phyloP scores from a whole-genome alignment of 1,140 invertebrate genomes.

The Condylostylus longicornis region DNA sequence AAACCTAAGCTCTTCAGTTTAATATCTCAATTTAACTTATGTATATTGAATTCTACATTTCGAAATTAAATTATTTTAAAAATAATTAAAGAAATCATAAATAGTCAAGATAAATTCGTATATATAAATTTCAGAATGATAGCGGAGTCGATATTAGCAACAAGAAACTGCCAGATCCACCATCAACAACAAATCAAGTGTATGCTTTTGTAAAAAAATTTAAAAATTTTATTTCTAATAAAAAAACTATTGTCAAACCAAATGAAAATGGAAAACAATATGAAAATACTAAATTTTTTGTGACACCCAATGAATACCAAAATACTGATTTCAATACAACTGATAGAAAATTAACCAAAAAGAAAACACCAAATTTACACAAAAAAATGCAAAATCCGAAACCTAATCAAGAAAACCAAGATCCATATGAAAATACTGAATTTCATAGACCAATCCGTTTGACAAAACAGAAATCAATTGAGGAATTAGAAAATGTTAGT shows the following conservation, averaged over 20 bases:
- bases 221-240: constrained; percentile 40
- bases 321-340: background rate
- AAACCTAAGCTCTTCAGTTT: background rate
- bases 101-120: constrained; percentile 1
- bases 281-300: background rate
- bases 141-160: constrained; percentile 37
- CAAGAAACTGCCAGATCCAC: constrained; percentile 40
- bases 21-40: too few relatives aligned
- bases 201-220: constrained; percentile 39
- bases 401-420: constrained; percentile 1
- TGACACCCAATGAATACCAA: constrained; percentile 1
- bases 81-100: constrained; percentile 1
- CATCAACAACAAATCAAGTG: constrained; percentile 34
- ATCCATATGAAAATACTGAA: constrained; percentile 18
- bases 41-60: too few relatives aligned
- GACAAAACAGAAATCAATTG: too few relatives aligned
- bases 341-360: constrained; percentile 5
- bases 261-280: background rate
- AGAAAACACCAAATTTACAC: constrained; percentile 2
- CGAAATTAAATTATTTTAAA: too few relatives aligned
- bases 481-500: too few relatives aligned
- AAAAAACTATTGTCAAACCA: constrained; percentile 35
- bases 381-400: constrained; percentile 1
- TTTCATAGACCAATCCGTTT: constrained; percentile 8
- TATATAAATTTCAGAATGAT: constrained; percentile 24